Evolutionary conservation across 2,113 vertebrate species (phyloP), one percentile per base, ranked within the genome.

Genomic region (Eonycteris spelaea): DNA sequence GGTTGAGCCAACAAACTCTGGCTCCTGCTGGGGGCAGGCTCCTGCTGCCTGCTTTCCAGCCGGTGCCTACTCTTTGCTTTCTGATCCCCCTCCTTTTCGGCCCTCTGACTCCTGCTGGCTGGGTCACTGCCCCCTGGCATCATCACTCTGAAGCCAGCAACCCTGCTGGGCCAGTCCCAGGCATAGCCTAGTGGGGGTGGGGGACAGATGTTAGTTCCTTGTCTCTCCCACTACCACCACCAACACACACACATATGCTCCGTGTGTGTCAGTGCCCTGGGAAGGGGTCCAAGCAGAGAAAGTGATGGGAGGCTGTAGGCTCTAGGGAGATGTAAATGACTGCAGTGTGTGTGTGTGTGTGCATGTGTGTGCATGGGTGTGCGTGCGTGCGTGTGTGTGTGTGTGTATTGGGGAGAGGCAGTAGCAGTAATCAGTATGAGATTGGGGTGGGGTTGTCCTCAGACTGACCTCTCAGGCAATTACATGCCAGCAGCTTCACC

Each of bases 21-120:
- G 63, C 86, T 94, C 96, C 95, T 75, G 88, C 85, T 1, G 22
- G 70, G 80, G 77, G 43, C 12, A 38, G 83, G 78, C 78, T 92
- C 93, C 97, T 91, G 95, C 96, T 83, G 78, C 71, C 74, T 48
- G 85, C 96, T 84, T 94, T 95, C 89, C 78, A 95, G 95, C 80
- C 90, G 97, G 97, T 98, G 98, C 97, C 96, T 97, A 77, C 97
- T 92, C 95, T 97, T 91, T 97, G 91, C 96, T 95, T 94, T 97
- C 98, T 94, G 96, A 96, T 97, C 92, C 97, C 97, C 91, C 95
- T 96, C 88, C 93, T 74, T 67, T 82, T 83, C 48, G 75, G 88
- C 61, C 40, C 86, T 91, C 88, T 71, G 74, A 53, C 68, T 91
- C 97, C 94, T 92, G 90, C 91, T 0, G 59, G 84, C 95, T 96